Evolutionary conservation across 2,888 invertebrate genomes (phyloP), one percentile per base, ranked within the genome.

Genomic region (Melinaea menophilus): DNA sequence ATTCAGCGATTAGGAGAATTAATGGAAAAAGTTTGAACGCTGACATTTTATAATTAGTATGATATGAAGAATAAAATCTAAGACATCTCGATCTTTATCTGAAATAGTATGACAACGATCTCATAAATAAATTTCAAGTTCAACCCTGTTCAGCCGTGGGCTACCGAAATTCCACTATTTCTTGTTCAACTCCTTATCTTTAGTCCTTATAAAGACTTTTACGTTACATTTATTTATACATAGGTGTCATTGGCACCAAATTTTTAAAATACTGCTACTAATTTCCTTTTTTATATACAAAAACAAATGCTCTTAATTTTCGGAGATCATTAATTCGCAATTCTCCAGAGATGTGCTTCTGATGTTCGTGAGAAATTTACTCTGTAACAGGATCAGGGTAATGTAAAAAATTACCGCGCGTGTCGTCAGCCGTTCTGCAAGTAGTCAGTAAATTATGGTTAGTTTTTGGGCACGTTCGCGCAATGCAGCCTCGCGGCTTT

Each of bases 361-460:
- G 80, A 83, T 81, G 86, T 82, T 82, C 86, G 86, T 88, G 89
- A 87, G 87, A 88, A 87, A 84, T 87, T 85, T 82, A 80, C 85
- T 81, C 79, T 79, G 86, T 86, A 88, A 87, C 87, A 86, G 87
- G 88, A 88, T 84, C 82, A 79, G 79, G 79, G 79, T 74, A 71
- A 69, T 73, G 77, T 75, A 84, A 86, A 86, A 88, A 76, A 83
- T 78, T 72, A 65, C 72, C 79, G 86, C 89, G 87, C 87, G 88
- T 89, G 88, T 88, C 87, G 82, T 81, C 85, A 77, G 83, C 79
- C 78, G 85, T 80, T 82, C 80, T 76, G 84, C 90, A 86, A 90
- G 90, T 86, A 83, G 87, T 84, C 85, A 79, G 90, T 91, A 91
- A 91, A 91, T 91, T 90, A 91, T 91, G 91, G 90, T 91, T 91